Evolutionary conservation across 35 echinoderm and acorn worm species (phyloP).

Genomic region (Eucidaris tribuloides): DNA sequence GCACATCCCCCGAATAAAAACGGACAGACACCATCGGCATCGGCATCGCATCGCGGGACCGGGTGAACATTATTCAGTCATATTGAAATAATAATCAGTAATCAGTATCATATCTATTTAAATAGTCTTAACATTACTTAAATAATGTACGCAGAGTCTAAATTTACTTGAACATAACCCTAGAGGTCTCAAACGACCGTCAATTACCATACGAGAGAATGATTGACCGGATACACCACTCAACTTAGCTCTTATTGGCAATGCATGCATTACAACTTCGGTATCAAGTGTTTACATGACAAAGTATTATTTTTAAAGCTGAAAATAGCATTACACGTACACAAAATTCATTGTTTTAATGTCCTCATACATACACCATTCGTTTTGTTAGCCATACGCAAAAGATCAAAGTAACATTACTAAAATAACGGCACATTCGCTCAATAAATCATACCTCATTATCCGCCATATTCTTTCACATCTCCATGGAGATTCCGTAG

Average conservation of each 20-base stretch:
- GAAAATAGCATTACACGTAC: not conserved
- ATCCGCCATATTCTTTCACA: conserved; percentile 43
- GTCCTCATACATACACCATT: not conserved
- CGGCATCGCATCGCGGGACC: too few relatives aligned
- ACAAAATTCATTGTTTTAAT: not conserved
- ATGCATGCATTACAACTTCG: not conserved
- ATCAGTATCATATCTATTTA: too few relatives aligned
- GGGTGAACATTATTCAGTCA: too few relatives aligned
- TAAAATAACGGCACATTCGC: not conserved
- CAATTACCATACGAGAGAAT: too few relatives aligned
- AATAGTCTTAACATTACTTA: too few relatives aligned
- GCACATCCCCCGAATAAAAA: too few relatives aligned
- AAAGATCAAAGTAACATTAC: not conserved
- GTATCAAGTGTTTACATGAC: not conserved
- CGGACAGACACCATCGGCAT: too few relatives aligned
- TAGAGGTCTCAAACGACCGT: too few relatives aligned
- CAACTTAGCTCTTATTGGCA: not conserved
- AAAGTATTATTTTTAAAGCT: not conserved
- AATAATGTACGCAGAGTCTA: too few relatives aligned
- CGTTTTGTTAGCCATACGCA: not conserved
- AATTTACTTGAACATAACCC: too few relatives aligned
- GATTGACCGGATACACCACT: too few relatives aligned
- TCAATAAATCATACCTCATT: conserved; percentile 16
- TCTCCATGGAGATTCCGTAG: conserved; percentile 37
- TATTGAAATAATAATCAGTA: too few relatives aligned